A percentile compares a stretch with the other conserved stretches of the same genome.
These are phyloP conservation scores for Coreoperca whiteheadi DNA, from an alignment of 2,113 vertebrate species.

Conservation along the genomic window DNA sequence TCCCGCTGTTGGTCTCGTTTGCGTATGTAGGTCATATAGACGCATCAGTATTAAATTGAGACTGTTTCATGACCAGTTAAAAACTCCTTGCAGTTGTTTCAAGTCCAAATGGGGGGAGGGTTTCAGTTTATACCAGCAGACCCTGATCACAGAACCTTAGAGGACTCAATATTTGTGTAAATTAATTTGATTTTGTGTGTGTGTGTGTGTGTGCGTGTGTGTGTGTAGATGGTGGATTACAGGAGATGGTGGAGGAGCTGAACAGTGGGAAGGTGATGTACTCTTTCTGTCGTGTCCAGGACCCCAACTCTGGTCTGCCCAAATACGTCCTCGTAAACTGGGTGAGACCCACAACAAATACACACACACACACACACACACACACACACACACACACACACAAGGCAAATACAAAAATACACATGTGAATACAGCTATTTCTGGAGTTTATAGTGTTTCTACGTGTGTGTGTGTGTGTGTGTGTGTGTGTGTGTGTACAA, in stretches of 20 bases:
- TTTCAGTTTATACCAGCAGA: too few relatives aligned
- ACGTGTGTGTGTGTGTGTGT: not conserved
- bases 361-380: slow-evolving; percentile 25
- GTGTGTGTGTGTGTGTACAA: not conserved
- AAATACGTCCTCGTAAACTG: slow-evolving; percentile 98
- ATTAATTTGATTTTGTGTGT: not conserved
- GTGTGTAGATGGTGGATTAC: slow-evolving; percentile 89
- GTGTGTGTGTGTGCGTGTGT: slow-evolving; percentile 34
- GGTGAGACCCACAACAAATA: slow-evolving; percentile 83
- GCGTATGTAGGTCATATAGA: too few relatives aligned
- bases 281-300: slow-evolving; percentile 92
- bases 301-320: slow-evolving; percentile 92
- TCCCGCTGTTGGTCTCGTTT: too few relatives aligned
- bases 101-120: too few relatives aligned
- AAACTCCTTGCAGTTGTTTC: too few relatives aligned
- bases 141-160: too few relatives aligned
- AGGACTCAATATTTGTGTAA: too few relatives aligned
- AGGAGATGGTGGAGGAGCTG: slow-evolving; percentile 95
- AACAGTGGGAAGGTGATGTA: slow-evolving; percentile 98
- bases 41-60: too few relatives aligned
- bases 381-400: not conserved
- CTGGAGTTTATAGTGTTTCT: not conserved
- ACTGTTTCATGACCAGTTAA: too few relatives aligned
- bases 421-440: not conserved
- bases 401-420: not conserved